Evolutionary conservation across 2,797 vertebrate species (phyloP).

Genomic region (Xenops minutus): DNA sequence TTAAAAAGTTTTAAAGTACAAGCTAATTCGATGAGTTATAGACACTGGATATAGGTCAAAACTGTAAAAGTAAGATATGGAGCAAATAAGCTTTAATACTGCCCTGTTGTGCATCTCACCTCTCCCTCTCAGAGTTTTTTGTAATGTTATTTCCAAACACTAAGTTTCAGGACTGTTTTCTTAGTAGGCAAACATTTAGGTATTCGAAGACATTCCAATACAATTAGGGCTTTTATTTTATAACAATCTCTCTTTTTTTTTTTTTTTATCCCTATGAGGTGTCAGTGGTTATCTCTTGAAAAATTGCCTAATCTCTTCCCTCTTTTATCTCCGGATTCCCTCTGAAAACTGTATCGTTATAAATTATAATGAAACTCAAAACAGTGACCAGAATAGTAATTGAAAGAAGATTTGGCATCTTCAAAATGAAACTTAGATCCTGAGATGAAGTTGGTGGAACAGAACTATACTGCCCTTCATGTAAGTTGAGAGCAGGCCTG

Average conservation of each 20-base stretch:
- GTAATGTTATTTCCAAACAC: not conserved
- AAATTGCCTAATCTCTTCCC: conserved; percentile 57
- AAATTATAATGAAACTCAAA: conserved; percentile 62
- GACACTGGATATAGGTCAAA: not conserved
- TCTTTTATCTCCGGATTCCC: conserved; percentile 55
- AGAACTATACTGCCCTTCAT: not conserved
- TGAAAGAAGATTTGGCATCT: conserved; percentile 16
- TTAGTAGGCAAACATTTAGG: not conserved
- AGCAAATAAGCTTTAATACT: not conserved
- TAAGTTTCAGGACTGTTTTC: not conserved
- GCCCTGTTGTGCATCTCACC: not conserved
- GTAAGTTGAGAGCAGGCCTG: not conserved
- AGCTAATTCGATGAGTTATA: not conserved
- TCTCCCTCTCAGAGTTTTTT: not conserved
- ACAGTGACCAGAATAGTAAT: conserved; percentile 68
- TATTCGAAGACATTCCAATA: not conserved
- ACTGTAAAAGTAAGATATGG: not conserved
- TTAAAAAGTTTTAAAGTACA: not conserved
- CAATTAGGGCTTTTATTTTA: not conserved
- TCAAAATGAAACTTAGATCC: conserved; percentile 8
- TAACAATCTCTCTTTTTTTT: not conserved
- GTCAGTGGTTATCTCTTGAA: conserved; percentile 51
- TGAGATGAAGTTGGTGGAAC: not conserved
- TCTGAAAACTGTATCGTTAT: conserved; percentile 65
- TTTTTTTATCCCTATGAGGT: not conserved